Percentiles rank a stretch among this genome's conserved stretches.
Conservation (phyloP, 2,113 vertebrate genomes). For the human region DNA sequence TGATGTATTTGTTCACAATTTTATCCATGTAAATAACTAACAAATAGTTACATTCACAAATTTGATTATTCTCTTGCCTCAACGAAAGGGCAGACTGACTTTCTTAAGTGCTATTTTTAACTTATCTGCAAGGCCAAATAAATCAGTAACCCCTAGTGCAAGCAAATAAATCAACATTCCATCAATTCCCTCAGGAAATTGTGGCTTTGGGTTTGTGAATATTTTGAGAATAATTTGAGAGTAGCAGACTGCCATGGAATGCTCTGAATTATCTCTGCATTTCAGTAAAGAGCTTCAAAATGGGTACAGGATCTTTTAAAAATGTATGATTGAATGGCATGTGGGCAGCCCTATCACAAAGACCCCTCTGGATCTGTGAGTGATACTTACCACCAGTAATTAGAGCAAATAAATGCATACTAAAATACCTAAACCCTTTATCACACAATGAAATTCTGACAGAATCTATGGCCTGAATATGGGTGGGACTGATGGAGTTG, state of each 20-base stretch:
- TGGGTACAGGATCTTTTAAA: background rate
- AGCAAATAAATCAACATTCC: slow-evolving; percentile 36
- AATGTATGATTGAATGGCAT: background rate
- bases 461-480: background rate
- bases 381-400: background rate
- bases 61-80: slow-evolving; percentile 29
- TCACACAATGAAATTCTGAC: background rate
- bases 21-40: slow-evolving; percentile 13
- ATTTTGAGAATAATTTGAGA: slow-evolving; percentile 18
- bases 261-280: background rate
- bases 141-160: slow-evolving; percentile 41
- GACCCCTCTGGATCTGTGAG: background rate
- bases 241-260: background rate
- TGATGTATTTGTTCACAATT: background rate
- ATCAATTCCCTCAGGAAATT: slow-evolving; percentile 44
- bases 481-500: background rate
- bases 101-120: slow-evolving; percentile 59
- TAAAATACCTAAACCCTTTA: background rate
- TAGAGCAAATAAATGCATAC: background rate
- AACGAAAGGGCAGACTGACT: background rate
- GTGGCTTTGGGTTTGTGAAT: slow-evolving; percentile 26
- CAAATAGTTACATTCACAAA: slow-evolving; percentile 39
- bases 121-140: slow-evolving; percentile 52
- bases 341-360: background rate
- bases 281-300: background rate